phyloP scores from a whole-genome alignment of 2,113 vertebrate genomes.

The Theropithecus gelada region DNA sequence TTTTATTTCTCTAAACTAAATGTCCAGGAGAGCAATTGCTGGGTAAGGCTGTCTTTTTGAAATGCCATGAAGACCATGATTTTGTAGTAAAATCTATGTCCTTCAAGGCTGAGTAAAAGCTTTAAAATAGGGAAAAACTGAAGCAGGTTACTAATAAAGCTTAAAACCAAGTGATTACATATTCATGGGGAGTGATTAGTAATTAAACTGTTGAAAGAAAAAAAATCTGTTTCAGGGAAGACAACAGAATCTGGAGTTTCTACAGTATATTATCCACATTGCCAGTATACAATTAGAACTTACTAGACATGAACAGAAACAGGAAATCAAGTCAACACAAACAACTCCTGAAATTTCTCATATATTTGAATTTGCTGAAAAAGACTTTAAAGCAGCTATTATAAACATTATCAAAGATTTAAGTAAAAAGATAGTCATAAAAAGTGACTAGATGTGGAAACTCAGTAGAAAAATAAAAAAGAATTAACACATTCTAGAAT shows the following conservation, averaged over 20 bases:
- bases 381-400: background rate
- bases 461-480: background rate
- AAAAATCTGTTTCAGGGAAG: background rate
- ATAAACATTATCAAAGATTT: background rate
- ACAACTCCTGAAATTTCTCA: background rate
- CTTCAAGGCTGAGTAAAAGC: background rate
- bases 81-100: background rate
- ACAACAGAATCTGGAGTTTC: background rate
- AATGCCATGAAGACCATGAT: background rate
- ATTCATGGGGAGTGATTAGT: background rate
- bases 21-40: background rate
- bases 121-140: background rate
- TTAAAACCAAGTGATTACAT: background rate
- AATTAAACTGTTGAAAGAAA: background rate
- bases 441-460: background rate
- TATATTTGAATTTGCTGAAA: background rate
- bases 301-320: background rate
- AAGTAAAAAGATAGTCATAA: background rate
- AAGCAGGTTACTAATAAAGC: background rate
- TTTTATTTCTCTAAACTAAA: constrained; percentile 12
- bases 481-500: background rate
- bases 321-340: background rate
- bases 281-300: background rate
- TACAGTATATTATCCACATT: background rate
- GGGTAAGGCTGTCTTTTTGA: background rate